Percentiles rank a stretch among this genome's conserved stretches.
Evolutionary conservation across 2,888 invertebrate genomes (phyloP).

Genomic region (Erebia palarica): DNA sequence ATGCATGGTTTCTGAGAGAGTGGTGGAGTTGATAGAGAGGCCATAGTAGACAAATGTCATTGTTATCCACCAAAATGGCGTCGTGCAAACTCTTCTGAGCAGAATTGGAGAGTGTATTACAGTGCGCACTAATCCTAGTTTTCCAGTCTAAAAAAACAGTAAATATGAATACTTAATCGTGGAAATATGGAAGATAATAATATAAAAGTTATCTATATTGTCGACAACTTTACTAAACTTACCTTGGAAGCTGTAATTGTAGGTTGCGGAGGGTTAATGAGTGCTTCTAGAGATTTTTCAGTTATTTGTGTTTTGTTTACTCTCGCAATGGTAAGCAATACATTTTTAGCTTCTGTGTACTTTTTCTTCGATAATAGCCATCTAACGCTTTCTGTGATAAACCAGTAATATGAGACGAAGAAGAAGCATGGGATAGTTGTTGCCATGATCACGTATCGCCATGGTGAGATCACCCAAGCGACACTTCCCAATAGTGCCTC

Average conservation of each 20-base stretch:
- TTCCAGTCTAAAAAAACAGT: not conserved
- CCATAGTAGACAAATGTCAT: conserved; percentile 88
- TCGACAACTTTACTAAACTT: not conserved
- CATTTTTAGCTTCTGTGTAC: conserved; percentile 82
- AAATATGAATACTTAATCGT: not conserved
- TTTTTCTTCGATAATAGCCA: conserved; percentile 88
- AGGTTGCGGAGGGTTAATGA: conserved; percentile 46
- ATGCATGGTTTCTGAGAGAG: conserved; percentile 86
- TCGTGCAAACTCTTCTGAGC: conserved; percentile 78
- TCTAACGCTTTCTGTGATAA: conserved; percentile 85
- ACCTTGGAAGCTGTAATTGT: not conserved
- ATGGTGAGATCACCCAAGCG: conserved; percentile 86
- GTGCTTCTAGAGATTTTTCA: conserved; percentile 70
- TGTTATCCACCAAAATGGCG: conserved; percentile 87
- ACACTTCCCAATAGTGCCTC: conserved; percentile 85
- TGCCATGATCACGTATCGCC: conserved; percentile 85
- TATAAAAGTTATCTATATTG: not conserved
- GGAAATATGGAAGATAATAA: too few species aligned
- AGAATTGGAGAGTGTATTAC: conserved; percentile 79
- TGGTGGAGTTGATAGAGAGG: conserved; percentile 86
- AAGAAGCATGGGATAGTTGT: conserved; percentile 86
- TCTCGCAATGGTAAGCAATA: conserved; percentile 83
- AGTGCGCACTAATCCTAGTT: conserved; percentile 47
- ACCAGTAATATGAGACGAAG: conserved; percentile 85
- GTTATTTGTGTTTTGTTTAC: conserved; percentile 82